Evolutionary conservation across 2,113 vertebrate species (phyloP), one percentile per base, ranked within the genome.

Genomic region (Hemiscyllium ocellatum): DNA sequence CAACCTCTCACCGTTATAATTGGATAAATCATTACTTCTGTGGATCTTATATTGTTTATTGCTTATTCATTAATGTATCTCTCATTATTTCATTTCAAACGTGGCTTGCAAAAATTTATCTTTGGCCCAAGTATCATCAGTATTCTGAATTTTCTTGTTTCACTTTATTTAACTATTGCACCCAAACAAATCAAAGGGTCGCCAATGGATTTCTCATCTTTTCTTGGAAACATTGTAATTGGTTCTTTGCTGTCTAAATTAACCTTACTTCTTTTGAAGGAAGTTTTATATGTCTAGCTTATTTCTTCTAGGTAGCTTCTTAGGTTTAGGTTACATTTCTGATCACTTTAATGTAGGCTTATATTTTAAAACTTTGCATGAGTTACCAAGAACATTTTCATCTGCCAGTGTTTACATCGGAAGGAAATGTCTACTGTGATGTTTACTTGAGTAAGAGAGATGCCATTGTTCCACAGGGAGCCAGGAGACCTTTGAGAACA

Each of bases 11-110:
- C 65, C 24, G 17, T 90, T 33, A 61, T 26, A 24, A n/a, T 94
- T 94, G 42, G 94, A 76, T 76, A 95, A 52, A 95, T 24, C 68
- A 72, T 72, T 26, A 95, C 42, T 68, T 52, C 69, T 72, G 94
- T 70, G 42, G 37, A 47, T 2, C 47, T 13, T 76, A 29, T 13
- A 95, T 70, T 72, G 69, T 72, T 95, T 72, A 95, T 95, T 42
- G 94, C 17, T 95, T 47, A 47, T 33, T 72, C 19, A 94, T 42
- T 47, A 94, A 68, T 37, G 17, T n/a, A n/a, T n/a, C 61, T 94
- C 93, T 70, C 93, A 66, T 4, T 69, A 72, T 94, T 70, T 24
- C 42, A 70, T 3, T 95, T 95, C 26, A 61, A 8, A 2, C 22
- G 12, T 42, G 20, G 65, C 37, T 68, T 42, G n/a, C n/a, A 70